phyloP scores from a whole-genome alignment of 2,113 vertebrate species.

The Kobus ellipsiprymnus region DNA sequence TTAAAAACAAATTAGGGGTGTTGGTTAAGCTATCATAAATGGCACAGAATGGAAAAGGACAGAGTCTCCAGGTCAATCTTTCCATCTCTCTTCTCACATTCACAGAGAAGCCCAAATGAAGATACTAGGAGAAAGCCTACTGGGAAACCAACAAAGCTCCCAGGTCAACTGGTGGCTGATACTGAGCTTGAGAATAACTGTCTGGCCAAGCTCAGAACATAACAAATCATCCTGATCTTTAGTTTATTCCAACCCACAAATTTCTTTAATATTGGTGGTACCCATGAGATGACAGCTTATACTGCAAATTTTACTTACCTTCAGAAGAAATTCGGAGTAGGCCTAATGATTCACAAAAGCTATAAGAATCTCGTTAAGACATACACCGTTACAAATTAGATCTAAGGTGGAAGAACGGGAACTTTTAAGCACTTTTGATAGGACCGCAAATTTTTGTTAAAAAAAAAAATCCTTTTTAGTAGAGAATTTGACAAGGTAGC shows the following conservation, averaged over 20 bases:
- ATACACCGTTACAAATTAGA: neutral
- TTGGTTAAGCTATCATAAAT: neutral
- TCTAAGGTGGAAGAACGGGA: neutral
- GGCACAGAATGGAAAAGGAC: neutral
- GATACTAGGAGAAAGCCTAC: neutral
- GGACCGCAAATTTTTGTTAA: neutral
- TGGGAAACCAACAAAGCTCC: neutral
- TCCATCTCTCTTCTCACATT: neutral
- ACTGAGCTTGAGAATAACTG: neutral
- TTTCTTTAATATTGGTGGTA: neutral
- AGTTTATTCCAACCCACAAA: neutral
- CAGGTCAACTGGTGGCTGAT: neutral
- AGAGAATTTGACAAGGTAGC: conserved; percentile 17
- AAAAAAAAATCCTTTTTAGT: neutral
- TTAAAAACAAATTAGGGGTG: neutral
- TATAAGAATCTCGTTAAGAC: neutral
- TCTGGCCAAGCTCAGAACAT: neutral
- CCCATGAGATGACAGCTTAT: neutral
- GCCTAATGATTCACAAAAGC: neutral
- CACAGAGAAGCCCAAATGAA: neutral
- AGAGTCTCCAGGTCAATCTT: neutral
- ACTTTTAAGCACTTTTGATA: neutral
- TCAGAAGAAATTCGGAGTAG: neutral
- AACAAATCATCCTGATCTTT: neutral
- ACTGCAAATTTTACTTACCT: neutral